phyloP scores from a whole-genome alignment of 2,113 vertebrate genomes.

The Blennius ocellaris region DNA sequence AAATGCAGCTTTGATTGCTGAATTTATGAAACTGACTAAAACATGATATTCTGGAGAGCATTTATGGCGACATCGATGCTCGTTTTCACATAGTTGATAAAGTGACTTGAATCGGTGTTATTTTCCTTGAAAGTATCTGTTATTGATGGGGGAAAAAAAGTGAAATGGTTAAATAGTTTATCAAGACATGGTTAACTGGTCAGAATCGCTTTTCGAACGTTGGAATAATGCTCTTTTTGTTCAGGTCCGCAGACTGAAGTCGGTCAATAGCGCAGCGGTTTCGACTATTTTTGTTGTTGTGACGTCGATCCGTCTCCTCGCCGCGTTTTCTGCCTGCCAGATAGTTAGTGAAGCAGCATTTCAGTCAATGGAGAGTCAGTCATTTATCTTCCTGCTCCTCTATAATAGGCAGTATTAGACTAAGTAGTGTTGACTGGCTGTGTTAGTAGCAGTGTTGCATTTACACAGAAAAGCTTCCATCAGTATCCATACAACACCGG shows the following conservation, averaged over 20 bases:
- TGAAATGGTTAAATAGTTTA: no score
- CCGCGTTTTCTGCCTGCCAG: slow-evolving; percentile 39
- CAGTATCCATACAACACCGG: slow-evolving; percentile 83
- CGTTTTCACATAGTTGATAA: no score
- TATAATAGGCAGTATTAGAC: slow-evolving; percentile 68
- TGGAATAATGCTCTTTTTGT: no score
- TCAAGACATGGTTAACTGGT: no score
- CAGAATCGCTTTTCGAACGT: no score
- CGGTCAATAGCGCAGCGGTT: slow-evolving; percentile 5
- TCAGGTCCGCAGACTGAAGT: neutral
- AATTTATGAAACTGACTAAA: no score
- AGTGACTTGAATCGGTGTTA: no score
- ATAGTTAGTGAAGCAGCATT: slow-evolving; percentile 49
- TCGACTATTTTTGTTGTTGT: slow-evolving; percentile 10
- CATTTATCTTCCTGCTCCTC: slow-evolving; percentile 58
- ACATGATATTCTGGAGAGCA: no score
- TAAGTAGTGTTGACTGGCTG: slow-evolving; percentile 71
- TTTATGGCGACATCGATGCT: no score
- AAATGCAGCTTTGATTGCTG: no score
- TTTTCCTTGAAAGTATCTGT: no score
- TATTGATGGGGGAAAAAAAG: no score
- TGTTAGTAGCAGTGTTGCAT: slow-evolving; percentile 54
- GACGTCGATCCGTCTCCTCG: slow-evolving; percentile 30
- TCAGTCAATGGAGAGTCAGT: slow-evolving; percentile 45
- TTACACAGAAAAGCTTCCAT: slow-evolving; percentile 79